These are phyloP conservation scores for Drosophila takahashii DNA, from an alignment of 1,140 invertebrate genomes.

Conservation along the genomic window DNA sequence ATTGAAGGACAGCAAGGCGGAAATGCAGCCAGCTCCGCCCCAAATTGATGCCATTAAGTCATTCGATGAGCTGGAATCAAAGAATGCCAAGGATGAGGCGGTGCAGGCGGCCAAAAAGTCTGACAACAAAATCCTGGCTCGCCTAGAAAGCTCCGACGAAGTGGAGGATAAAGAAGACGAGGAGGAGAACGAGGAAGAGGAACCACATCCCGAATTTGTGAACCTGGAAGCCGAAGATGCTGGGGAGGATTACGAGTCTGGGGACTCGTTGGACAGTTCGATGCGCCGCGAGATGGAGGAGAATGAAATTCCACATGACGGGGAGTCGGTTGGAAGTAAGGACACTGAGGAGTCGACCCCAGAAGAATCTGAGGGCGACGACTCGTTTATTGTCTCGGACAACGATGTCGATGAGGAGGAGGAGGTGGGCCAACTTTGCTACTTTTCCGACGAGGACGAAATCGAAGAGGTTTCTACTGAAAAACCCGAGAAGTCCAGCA, in stretches of 20 bases:
- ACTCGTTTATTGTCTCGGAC: constrained; percentile 74
- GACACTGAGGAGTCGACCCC: constrained; percentile 50
- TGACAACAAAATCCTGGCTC: neutral
- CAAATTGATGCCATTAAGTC: constrained; percentile 56
- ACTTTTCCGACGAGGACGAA: constrained; percentile 39
- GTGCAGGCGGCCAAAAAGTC: neutral
- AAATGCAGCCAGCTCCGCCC: constrained; percentile 20
- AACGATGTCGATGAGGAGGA: constrained; percentile 26
- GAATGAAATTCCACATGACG: constrained; percentile 61
- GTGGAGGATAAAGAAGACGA: neutral
- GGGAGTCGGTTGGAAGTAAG: constrained; percentile 76
- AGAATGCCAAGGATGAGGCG: neutral
- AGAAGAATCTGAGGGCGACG: constrained; percentile 35
- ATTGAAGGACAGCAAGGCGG: constrained; percentile 6
- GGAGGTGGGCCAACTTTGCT: constrained; percentile 34
- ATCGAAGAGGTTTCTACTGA: neutral
- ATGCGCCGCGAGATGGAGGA: constrained; percentile 59
- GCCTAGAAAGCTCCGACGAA: constrained; percentile 32
- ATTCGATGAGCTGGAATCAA: constrained; percentile 14
- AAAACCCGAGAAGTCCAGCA: neutral
- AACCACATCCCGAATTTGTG: neutral
- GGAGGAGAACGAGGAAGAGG: neutral
- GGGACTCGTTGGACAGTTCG: constrained; percentile 71
- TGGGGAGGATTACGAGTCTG: constrained; percentile 65
- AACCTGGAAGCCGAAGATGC: constrained; percentile 9